These are phyloP conservation scores for Eristalinus aeneus DNA, from an alignment of 2,888 invertebrate species.

Conservation along the genomic window DNA sequence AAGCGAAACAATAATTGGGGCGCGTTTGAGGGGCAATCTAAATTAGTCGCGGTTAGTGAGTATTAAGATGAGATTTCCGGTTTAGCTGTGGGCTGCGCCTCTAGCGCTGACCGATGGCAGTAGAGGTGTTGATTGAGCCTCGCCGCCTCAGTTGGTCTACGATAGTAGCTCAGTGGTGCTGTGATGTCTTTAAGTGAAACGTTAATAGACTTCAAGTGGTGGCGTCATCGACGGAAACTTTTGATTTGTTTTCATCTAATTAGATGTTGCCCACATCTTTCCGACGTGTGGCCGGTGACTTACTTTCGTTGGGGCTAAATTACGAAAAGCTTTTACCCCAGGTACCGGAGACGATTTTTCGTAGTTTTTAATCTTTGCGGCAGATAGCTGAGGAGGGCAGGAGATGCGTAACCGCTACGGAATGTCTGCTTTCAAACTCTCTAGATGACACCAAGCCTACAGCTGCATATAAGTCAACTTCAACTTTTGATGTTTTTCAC, in stretches of 20 bases:
- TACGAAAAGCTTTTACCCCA: background rate
- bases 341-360: background rate
- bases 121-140: background rate
- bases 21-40: conserved; percentile 16
- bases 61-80: conserved; percentile 3
- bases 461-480: no score
- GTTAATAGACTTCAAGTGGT: background rate
- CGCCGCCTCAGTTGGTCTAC: background rate
- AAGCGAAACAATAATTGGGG: background rate
- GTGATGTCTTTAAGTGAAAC: background rate
- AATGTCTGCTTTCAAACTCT: no score
- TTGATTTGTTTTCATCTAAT: background rate
- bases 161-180: background rate
- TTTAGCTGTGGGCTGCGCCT: background rate
- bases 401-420: no score
- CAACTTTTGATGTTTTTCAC: no score
- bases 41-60: conserved; percentile 20
- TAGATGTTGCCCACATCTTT: background rate
- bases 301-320: background rate
- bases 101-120: background rate
- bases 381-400: no score
- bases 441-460: no score
- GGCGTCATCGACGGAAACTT: no score
- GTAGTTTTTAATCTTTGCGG: background rate
- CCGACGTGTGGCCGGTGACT: background rate